Base-by-base conservation (phyloP, 2,113 vertebrate species). In the Heterotilapia buettikoferi region DNA sequence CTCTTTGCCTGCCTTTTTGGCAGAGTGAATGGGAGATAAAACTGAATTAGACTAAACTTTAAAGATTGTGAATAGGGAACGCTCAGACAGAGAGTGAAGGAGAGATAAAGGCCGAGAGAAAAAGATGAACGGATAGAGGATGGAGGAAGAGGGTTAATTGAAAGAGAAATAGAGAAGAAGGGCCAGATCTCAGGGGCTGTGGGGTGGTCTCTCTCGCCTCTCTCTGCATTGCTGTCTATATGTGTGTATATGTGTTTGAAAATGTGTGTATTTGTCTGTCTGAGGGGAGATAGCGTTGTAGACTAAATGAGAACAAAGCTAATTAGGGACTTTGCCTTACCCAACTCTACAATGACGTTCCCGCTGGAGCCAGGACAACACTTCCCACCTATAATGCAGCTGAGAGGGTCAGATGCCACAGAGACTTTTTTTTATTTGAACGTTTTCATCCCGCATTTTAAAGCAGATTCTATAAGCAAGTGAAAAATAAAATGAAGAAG, bases 291-390 rank as follows among this genome's bases (percentile, higher is more conserved):
- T 85, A 86, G 86, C 50, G 45, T 90, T 88, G 91, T 82, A 85
- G 90, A 61, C 90, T 86, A 94, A 93, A 94, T 94, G 92, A 91
- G 90, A 93, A 88, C 93, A 94, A 93, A 94, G 89, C 94, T 95
- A 95, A 95, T 95, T 94, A 93, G 92, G 90, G 88, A 88, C 91
- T 90, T 92, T 92, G 92, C 84, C 88, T 84, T 63, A 36, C 83
- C 71, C 88, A 84, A 81, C 85, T 92, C 80, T 31, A 90, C 76
- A 33, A 54, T 81, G 80, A 82, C 12, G 19, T 85, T 90, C 92
- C 88, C 87, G 24, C 83, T 87, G 91, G 91, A 92, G 71, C 36
- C 82, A 13, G 66, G 57, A 90, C 84, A 92, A 80, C 79, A 82
- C 88, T 88, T 80, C 73, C 89, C 89, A 93, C 91, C 90, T 82